Percentiles rank a stretch among this genome's conserved stretches.
These are phyloP conservation scores for Bellardia pandia DNA, from an alignment of 2,888 invertebrate species.

Conservation along the genomic window DNA sequence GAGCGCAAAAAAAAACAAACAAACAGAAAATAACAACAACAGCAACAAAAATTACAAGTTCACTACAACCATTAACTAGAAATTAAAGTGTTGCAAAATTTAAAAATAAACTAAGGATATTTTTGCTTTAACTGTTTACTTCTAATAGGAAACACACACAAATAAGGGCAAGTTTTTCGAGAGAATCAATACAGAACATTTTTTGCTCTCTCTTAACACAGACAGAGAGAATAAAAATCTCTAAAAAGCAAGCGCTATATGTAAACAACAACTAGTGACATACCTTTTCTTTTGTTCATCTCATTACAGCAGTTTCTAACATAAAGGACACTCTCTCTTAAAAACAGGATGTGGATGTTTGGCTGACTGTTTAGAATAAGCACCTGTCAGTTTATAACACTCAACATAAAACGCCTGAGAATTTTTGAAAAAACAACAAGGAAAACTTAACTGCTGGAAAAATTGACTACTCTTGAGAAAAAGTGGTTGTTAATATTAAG, in stretches of 20 bases:
- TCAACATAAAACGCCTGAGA: background rate
- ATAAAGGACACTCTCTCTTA: constrained; percentile 29
- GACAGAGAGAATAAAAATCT: background rate
- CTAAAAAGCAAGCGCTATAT: background rate
- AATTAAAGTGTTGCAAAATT: constrained; percentile 69
- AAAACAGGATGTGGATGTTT: background rate
- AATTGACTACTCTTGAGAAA: constrained; percentile 7
- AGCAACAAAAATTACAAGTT: constrained; percentile 66
- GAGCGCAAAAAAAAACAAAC: constrained; percentile 24
- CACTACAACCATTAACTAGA: constrained; percentile 68
- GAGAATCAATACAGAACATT: background rate
- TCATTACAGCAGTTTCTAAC: constrained; percentile 61
- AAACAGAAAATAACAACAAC: constrained; percentile 32
- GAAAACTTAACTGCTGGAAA: constrained; percentile 32
- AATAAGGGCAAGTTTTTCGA: constrained; percentile 33
- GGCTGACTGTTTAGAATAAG: background rate
- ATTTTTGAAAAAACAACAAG: background rate
- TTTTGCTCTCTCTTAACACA: background rate
- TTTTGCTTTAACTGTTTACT: constrained; percentile 26
- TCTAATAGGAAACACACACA: background rate
- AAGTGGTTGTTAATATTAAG: constrained; percentile 22
- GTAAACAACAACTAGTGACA: background rate
- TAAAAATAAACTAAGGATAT: constrained; percentile 45
- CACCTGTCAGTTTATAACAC: constrained; percentile 50
- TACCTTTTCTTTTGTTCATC: constrained; percentile 5